Conservation (phyloP, 2,888 invertebrate genomes). For the Maniola hyperantus region DNA sequence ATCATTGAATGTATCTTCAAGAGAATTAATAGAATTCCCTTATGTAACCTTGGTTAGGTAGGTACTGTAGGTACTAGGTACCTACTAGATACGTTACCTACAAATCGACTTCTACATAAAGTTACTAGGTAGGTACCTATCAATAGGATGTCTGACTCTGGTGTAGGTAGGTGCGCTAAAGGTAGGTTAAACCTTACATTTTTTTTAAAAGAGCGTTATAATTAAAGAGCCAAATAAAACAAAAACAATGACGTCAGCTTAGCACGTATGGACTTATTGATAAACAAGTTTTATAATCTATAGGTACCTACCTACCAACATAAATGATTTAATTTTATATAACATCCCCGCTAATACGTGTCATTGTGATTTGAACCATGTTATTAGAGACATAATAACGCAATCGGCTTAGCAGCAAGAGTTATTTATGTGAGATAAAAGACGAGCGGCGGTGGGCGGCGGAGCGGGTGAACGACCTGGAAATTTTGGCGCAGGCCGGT, state of each 20-base stretch:
- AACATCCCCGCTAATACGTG: constrained; percentile 44
- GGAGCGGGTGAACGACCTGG: constrained; percentile 77
- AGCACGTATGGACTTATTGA: constrained; percentile 54
- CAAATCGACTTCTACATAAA: too few relatives aligned
- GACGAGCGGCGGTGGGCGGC: constrained; percentile 74
- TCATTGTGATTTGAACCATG: constrained; percentile 46
- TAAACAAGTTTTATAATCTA: constrained; percentile 77
- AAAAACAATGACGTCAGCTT: constrained; percentile 32
- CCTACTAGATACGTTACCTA: too few relatives aligned
- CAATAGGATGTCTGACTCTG: too few relatives aligned
- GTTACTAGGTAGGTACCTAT: too few relatives aligned
- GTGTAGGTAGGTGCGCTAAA: neutral
- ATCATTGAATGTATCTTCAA: too few relatives aligned
- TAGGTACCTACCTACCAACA: constrained; percentile 68
- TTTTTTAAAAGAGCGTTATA: constrained; percentile 11
- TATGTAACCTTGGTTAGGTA: too few relatives aligned
- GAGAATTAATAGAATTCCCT: too few relatives aligned
- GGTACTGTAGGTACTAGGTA: too few relatives aligned
- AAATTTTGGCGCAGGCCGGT: constrained; percentile 82
- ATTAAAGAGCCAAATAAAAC: constrained; percentile 19
- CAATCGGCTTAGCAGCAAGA: constrained; percentile 47
- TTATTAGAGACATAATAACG: constrained; percentile 44
- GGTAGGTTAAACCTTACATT: neutral
- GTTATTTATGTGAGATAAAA: constrained; percentile 74
- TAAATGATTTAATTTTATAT: constrained; percentile 73